Evolutionary conservation across 2,113 vertebrate genomes (phyloP).

Genomic region (Cryptotis parvus): DNA sequence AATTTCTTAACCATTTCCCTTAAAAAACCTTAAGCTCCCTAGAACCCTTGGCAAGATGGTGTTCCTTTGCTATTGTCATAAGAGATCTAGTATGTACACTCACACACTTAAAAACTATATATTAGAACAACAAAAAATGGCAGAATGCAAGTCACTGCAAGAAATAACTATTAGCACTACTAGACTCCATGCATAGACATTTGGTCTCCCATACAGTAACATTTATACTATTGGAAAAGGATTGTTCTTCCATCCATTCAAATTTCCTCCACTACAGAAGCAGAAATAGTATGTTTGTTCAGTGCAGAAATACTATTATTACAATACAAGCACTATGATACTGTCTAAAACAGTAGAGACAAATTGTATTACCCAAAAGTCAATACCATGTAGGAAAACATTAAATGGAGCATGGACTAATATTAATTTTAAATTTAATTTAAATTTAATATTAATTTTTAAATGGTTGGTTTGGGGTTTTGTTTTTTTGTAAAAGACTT

Average conservation of each 20-base stretch:
- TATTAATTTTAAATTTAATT: neutral
- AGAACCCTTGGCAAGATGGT: neutral
- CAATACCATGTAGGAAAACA: neutral
- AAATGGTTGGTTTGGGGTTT: neutral
- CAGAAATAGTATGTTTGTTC: neutral
- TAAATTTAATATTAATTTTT: neutral
- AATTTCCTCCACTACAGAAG: neutral
- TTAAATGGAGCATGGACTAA: neutral
- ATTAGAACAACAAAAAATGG: too few species aligned
- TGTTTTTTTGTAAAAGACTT: neutral
- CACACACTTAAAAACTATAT: neutral
- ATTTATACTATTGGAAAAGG: neutral
- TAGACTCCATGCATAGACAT: neutral
- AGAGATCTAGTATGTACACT: neutral
- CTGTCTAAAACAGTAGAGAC: neutral
- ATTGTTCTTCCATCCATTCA: neutral
- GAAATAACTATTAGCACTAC: neutral
- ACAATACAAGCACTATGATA: neutral
- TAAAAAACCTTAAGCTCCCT: neutral
- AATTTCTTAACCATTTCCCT: neutral
- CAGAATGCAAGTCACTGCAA: neutral
- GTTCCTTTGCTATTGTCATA: too few species aligned
- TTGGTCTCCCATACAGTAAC: neutral
- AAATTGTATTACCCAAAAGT: neutral
- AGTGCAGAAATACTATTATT: neutral